A percentile compares a stretch with the other conserved stretches of the same genome.
These are phyloP conservation scores for Lepidurus arcticus DNA, from an alignment of 1,140 invertebrate genomes.

Conservation along the genomic window DNA sequence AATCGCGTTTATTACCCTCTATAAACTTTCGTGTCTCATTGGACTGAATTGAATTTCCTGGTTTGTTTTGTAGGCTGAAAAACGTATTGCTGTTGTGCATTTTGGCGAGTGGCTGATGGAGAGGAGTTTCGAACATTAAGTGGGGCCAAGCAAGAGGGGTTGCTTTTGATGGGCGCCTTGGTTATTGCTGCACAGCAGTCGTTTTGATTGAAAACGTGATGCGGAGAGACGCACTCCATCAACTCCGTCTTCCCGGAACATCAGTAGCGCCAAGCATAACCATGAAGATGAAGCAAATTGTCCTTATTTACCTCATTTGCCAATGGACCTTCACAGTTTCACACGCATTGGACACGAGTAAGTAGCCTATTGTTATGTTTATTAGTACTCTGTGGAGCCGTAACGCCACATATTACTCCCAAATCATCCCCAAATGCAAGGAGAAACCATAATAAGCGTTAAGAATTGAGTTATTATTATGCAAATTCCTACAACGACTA, in stretches of 20 bases:
- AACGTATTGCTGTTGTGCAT: too few species aligned
- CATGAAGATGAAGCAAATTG: background rate
- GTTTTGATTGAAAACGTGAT: conserved; percentile 16
- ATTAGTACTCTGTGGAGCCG: background rate
- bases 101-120: too few species aligned
- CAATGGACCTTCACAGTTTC: background rate
- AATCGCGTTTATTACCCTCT: background rate
- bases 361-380: background rate
- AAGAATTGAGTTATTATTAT: too few species aligned
- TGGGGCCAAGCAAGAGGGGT: too few species aligned
- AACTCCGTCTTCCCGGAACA: background rate
- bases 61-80: too few species aligned
- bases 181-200: conserved; percentile 11
- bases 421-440: too few species aligned
- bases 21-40: background rate
- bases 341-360: conserved; percentile 10
- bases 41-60: background rate
- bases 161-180: background rate
- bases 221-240: background rate
- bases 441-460: too few species aligned
- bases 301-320: conserved; percentile 4
- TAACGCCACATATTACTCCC: too few species aligned
- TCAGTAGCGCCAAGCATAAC: background rate
- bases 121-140: too few species aligned
- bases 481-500: too few species aligned